These are phyloP conservation scores for Hippoglossus stenolepis DNA, from an alignment of 2,113 vertebrate genomes.

Conservation along the genomic window DNA sequence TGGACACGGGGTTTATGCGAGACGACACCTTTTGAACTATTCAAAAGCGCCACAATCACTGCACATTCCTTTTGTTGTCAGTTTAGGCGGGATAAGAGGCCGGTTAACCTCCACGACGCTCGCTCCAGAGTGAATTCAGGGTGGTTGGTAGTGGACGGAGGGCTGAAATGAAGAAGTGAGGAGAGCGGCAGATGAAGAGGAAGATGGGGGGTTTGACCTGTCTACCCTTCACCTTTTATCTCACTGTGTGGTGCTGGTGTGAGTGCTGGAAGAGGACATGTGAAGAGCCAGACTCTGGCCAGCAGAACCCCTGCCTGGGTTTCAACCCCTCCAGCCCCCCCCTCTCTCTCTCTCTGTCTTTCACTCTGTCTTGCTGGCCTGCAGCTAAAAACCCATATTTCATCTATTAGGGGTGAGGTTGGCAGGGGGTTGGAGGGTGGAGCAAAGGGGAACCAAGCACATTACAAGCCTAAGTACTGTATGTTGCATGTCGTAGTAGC, in stretches of 20 bases:
- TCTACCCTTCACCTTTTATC: constrained; percentile 81
- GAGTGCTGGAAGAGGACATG: constrained; percentile 62
- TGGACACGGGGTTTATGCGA: constrained; percentile 37
- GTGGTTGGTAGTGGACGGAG: constrained; percentile 3
- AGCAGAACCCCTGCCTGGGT: constrained; percentile 71
- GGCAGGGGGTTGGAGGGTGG: background rate
- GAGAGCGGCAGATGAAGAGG: constrained; percentile 58
- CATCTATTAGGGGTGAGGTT: constrained; percentile 27
- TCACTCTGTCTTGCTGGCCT: constrained; percentile 64
- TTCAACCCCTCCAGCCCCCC: constrained; percentile 33
- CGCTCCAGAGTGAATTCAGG: constrained; percentile 51
- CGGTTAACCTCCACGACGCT: constrained; percentile 64
- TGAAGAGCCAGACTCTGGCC: constrained; percentile 56
- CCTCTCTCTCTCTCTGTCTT: background rate
- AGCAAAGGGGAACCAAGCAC: constrained; percentile 49
- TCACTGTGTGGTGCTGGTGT: constrained; percentile 64
- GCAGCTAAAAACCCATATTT: constrained; percentile 72
- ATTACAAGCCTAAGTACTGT: constrained; percentile 42
- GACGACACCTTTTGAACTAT: constrained; percentile 66
- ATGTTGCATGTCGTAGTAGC: constrained; percentile 33
- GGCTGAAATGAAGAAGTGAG: constrained; percentile 22
- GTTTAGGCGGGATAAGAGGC: constrained; percentile 62
- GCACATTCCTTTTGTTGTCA: constrained; percentile 62
- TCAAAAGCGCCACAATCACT: constrained; percentile 52
- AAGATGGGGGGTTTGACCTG: constrained; percentile 53